Evolutionary conservation across 2,797 vertebrate species (phyloP), one percentile per base, ranked within the genome.

Genomic region (Leptatherina wallacei): DNA sequence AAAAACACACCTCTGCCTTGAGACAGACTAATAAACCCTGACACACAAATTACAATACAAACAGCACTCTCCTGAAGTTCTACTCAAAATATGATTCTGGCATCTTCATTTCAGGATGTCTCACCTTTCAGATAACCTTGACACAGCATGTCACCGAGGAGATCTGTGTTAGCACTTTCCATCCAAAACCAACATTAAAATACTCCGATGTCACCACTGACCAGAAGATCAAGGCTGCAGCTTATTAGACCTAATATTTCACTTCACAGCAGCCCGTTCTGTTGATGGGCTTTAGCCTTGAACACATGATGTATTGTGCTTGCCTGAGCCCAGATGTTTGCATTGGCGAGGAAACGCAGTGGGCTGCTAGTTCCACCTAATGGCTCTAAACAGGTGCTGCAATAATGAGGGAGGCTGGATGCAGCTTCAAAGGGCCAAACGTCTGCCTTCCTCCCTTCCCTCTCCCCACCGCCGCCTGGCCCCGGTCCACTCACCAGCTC

Each of bases 401-500:
- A 76, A 83, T 91, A 93, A 93, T 88, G 84, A 90, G 78, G 81
- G 81, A 69, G 77, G 78, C 83, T 87, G 85, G 87, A 90, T 61
- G 69, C 38, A 73, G 72, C 89, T 87, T 92, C 90, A 91, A 91
- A 92, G 80, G 64, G 65, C 75, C 71, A 65, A n/a, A 2, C n/a
- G 67, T 63, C 73, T 69, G 74, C 9, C 60, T 76, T 67, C 29
- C 52, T 59, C 69, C 72, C 77, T 62, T 68, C 70, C 62, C 69
- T 40, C 38, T 16, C 3, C 3, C 9, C 66, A 44, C 24, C 24
- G 24, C 78, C 56, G 71, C 67, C 70, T 86, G 81, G 84, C 84
- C 73, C 29, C 5, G 0, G 38, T 82, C 55, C 84, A 82, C 95
- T 92, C 92, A 99, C 98, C 96, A 83, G 96, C 93, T 85, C 97